Evolutionary conservation across 2,797 vertebrate species (phyloP), one percentile per base, ranked within the genome.

Genomic region (Trematomus bernacchii): DNA sequence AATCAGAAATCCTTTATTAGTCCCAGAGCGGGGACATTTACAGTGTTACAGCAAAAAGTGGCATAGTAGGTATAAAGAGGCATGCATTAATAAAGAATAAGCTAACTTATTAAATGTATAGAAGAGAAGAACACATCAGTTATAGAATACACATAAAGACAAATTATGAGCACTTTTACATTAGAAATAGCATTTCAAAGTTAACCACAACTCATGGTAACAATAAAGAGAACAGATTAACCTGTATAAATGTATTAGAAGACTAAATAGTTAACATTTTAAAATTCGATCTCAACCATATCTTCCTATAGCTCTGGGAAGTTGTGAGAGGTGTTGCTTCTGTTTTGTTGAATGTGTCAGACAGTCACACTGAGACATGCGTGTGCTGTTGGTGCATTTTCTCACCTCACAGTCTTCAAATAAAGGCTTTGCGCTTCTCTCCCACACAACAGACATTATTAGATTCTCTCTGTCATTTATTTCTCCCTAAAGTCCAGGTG

Each of bases 251-350:
- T 5, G 1, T 13, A 37, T 14, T 50, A 6, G 43, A 37, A 21
- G 2, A 47, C 1, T 10, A 14, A 62, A 42, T 33, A 15, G 21
- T 53, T 14, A 37, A 37, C 33, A 37, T 37, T 37, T 1, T 1
- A 37, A 37, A 8, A 37, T 6, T 6, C 33, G 33, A 9, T 60
- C 57, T 55, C 16, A 64, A 59, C 30, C 3, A 40, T 18, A 63
- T 37, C 18, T 70, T 75, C 47, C 4, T 16, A 1, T 50, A n/a
- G 19, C 4, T 68, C 16, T 50, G 47, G 60, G 48, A 48, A 52
- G 63, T 66, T 12, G 37, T 37, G 44, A 10, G 53, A 81, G 19
- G 68, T 84, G 73, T 79, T 63, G 14, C 21, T 70, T 80, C n/a
- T 58, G 14, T 66, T 65, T 63, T 51, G 30, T 44, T 71, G 13